Conservation (phyloP, 2,113 vertebrate species). For the Rhombomys opimus region DNA sequence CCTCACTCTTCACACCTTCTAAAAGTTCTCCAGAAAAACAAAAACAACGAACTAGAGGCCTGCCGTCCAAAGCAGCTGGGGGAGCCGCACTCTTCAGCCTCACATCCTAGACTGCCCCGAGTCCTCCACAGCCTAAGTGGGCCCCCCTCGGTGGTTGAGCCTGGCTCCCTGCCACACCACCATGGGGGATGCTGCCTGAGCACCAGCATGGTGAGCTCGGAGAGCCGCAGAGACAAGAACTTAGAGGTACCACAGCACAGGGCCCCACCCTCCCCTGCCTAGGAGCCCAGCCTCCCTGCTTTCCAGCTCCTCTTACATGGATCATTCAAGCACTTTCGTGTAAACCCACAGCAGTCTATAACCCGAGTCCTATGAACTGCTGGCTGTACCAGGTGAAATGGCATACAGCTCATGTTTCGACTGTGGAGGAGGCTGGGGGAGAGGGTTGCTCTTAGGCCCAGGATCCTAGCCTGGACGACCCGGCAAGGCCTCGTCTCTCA, state of each 20-base stretch:
- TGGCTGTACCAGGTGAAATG: neutral
- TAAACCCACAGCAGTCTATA: neutral
- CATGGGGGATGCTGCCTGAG: neutral
- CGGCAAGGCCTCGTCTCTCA: neutral
- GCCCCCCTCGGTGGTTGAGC: neutral
- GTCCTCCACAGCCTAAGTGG: rapidly evolving
- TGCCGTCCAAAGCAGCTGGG: neutral
- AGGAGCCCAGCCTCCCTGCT: neutral
- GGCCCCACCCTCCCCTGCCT: neutral
- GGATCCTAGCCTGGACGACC: neutral
- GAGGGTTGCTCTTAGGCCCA: neutral
- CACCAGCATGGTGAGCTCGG: neutral
- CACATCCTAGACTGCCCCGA: rapidly evolving
- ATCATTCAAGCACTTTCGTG: no score
- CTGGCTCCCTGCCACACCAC: neutral
- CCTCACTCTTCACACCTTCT: neutral
- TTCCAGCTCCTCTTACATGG: neutral
- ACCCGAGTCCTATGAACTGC: no score
- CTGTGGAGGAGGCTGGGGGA: neutral
- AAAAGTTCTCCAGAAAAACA: neutral
- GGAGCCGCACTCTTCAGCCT: rapidly evolving
- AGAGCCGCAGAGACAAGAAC: neutral
- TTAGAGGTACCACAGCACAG: neutral
- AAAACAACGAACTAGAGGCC: neutral
- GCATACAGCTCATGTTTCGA: neutral